A percentile compares a stretch with the other conserved stretches of the same genome.
phyloP scores from a whole-genome alignment of 2,113 vertebrate species.

The Myanophis thanlyinensis region DNA sequence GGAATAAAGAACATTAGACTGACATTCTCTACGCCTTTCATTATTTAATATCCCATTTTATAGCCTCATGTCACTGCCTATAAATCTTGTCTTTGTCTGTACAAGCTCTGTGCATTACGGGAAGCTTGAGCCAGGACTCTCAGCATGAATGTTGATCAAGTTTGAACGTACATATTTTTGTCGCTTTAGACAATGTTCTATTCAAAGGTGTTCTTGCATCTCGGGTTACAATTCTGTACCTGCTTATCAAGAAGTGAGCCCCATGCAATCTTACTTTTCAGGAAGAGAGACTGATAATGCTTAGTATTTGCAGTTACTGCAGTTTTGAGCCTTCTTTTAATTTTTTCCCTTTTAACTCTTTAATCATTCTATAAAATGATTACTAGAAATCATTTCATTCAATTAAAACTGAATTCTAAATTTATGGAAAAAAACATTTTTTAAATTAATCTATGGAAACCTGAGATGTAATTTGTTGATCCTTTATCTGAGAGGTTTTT shows the following conservation, averaged over 20 bases:
- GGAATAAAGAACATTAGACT: slow-evolving; percentile 10
- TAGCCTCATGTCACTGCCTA: not conserved
- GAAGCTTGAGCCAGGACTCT: not conserved
- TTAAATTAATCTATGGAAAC: not conserved
- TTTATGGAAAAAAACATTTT: not conserved
- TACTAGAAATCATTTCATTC: not conserved
- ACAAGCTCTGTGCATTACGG: not conserved
- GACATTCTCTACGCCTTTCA: not conserved
- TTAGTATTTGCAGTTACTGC: not conserved
- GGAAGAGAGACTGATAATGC: not conserved
- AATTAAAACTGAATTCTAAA: not conserved
- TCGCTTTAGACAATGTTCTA: not conserved
- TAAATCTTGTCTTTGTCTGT: not conserved
- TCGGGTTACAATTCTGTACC: not conserved
- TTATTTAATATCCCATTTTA: not conserved
- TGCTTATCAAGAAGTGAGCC: not conserved
- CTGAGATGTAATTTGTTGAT: not conserved
- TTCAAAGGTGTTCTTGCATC: not conserved
- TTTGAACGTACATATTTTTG: not conserved
- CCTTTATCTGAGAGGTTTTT: not conserved
- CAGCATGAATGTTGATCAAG: not conserved
- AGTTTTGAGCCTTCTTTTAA: not conserved
- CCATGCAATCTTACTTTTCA: not conserved
- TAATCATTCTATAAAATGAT: not conserved
- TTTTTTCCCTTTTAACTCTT: not conserved